phyloP scores from a whole-genome alignment of 2,888 invertebrate species.

The Drosophila incognita region DNA sequence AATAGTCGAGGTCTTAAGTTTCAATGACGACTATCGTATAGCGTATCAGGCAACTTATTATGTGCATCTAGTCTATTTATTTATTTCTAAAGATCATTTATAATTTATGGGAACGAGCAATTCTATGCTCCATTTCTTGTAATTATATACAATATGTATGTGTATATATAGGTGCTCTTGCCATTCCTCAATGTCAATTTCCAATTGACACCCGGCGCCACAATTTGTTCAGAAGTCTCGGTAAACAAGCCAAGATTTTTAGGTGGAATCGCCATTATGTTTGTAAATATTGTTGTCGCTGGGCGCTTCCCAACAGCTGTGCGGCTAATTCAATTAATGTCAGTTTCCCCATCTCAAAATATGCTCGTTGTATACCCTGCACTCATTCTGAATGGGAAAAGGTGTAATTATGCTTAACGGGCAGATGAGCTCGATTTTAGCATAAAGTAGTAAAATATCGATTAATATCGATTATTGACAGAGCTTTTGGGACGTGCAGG shows the following conservation, averaged over 20 bases:
- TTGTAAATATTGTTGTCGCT: constrained; percentile 2
- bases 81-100: neutral
- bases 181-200: constrained; percentile 29
- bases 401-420: neutral
- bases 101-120: neutral
- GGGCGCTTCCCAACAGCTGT: constrained; percentile 22
- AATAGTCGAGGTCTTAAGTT: neutral
- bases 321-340: constrained; percentile 29
- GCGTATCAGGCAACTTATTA: neutral
- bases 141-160: neutral
- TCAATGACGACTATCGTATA: neutral
- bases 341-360: constrained; percentile 13
- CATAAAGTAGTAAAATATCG: neutral
- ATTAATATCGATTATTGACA: neutral
- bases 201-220: constrained; percentile 58
- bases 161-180: neutral
- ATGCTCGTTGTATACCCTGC: neutral
- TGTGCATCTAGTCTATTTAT: neutral
- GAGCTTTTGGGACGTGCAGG: too few relatives aligned
- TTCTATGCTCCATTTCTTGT: neutral
- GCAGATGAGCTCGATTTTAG: neutral
- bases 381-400: neutral
- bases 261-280: neutral
- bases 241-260: constrained; percentile 13
- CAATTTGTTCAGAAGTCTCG: constrained; percentile 49